Evolutionary conservation across 2,797 vertebrate species (phyloP).

Genomic region (Diplodus puntazzo): DNA sequence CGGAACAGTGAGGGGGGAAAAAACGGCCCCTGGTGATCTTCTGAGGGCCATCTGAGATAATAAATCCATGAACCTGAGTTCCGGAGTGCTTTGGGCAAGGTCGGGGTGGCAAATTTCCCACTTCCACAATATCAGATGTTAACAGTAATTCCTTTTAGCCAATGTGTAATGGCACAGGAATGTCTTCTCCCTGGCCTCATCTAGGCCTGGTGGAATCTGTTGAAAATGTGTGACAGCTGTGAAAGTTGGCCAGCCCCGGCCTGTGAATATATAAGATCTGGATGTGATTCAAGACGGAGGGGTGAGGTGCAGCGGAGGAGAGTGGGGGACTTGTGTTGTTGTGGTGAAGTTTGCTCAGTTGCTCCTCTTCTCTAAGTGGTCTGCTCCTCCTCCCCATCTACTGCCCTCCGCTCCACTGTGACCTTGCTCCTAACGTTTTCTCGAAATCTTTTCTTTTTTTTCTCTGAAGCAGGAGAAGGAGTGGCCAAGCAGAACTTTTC

Average conservation of each 20-base stretch:
- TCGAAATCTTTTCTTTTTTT: neutral
- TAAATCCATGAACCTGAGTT: conserved; percentile 92
- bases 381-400: conserved; percentile 23
- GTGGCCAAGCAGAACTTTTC: conserved; percentile 29
- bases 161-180: conserved; percentile 96
- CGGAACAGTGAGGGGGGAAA: conserved; percentile 67
- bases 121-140: conserved; percentile 99
- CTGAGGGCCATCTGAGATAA: conserved; percentile 90
- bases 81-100: conserved; percentile 95
- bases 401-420: conserved; percentile 18
- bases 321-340: conserved; percentile 60
- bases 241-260: conserved; percentile 88
- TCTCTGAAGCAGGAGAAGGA: conserved; percentile 27
- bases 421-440: conserved; percentile 5
- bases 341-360: conserved; percentile 56
- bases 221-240: conserved; percentile 99
- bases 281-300: conserved; percentile 84
- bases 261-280: conserved; percentile 91
- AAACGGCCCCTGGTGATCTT: conserved; percentile 84
- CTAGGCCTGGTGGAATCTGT: conserved; percentile 95
- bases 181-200: conserved; percentile 91
- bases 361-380: conserved; percentile 12
- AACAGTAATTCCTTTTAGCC: conserved; percentile 95
- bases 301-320: conserved; percentile 67
- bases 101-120: conserved; percentile 94